Conservation (phyloP, 2,113 vertebrate species). For the Ceratotherium simum region DNA sequence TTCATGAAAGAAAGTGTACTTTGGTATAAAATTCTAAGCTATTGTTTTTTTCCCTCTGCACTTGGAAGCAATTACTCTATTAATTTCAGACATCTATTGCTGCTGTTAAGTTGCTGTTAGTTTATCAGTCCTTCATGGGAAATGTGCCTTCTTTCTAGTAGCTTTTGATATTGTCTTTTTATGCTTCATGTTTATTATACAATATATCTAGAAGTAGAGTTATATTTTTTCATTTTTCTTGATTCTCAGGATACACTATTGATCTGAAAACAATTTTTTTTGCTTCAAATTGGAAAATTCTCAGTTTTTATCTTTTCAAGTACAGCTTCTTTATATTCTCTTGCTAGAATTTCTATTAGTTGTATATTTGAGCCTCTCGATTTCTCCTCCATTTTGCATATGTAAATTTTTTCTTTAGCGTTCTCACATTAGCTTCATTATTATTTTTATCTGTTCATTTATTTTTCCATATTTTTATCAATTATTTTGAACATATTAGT, state of each 20-base stretch:
- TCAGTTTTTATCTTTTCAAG: not conserved
- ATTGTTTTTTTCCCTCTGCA: not conserved
- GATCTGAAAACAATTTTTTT: not conserved
- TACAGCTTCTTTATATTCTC: not conserved
- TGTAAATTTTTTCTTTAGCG: not conserved
- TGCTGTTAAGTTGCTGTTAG: not conserved
- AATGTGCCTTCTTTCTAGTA: not conserved
- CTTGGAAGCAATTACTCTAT: not conserved
- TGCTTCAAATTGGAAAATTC: not conserved
- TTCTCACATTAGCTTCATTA: not conserved
- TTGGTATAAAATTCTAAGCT: not conserved
- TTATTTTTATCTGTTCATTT: not conserved
- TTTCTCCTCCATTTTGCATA: not conserved
- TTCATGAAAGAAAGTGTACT: not conserved
- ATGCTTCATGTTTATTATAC: not conserved
- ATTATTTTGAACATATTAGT: not conserved
- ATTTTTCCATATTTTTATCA: not conserved
- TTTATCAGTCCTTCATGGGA: not conserved
- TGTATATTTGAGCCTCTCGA: not conserved
- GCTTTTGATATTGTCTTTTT: not conserved
- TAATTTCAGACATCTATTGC: not conserved
- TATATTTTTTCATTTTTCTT: not conserved
- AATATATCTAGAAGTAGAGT: not conserved
- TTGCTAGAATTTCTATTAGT: not conserved
- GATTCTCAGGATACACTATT: not conserved